A percentile compares a stretch with the other conserved stretches of the same genome.
phyloP scores from a whole-genome alignment of 2,113 vertebrate species.

The Prunella fulvescens region DNA sequence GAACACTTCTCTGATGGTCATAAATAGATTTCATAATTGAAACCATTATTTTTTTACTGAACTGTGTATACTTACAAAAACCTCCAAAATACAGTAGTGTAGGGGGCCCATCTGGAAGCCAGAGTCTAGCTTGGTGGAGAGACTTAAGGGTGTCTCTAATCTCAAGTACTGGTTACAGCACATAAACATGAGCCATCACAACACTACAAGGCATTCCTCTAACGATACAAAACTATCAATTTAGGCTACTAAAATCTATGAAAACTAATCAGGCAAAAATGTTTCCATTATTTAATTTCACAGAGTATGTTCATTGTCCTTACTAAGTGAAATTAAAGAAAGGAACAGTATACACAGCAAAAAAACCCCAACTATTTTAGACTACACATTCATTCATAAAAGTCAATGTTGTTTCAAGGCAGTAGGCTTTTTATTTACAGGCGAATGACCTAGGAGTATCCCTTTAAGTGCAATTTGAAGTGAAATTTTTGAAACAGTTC shows the following conservation, averaged over 20 bases:
- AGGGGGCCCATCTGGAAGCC: not conserved
- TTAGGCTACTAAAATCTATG: not conserved
- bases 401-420: not conserved
- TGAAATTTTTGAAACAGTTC: not conserved
- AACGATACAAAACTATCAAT: not conserved
- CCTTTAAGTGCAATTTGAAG: not conserved
- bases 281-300: not conserved
- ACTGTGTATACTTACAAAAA: not conserved
- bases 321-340: not conserved
- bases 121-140: not conserved
- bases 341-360: not conserved
- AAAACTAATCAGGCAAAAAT: not conserved
- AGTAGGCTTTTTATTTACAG: not conserved
- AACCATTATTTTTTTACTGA: not conserved
- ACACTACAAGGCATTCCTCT: not conserved
- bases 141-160: not conserved
- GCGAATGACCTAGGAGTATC: not conserved
- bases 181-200: not conserved
- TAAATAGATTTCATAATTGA: not conserved
- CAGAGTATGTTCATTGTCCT: not conserved
- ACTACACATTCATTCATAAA: not conserved
- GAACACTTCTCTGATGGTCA: not conserved
- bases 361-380: not conserved
- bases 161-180: not conserved
- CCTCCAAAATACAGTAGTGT: not conserved